Evolutionary conservation across 2,113 vertebrate species (phyloP), one percentile per base, ranked within the genome.

Genomic region (Plectropomus leopardus): DNA sequence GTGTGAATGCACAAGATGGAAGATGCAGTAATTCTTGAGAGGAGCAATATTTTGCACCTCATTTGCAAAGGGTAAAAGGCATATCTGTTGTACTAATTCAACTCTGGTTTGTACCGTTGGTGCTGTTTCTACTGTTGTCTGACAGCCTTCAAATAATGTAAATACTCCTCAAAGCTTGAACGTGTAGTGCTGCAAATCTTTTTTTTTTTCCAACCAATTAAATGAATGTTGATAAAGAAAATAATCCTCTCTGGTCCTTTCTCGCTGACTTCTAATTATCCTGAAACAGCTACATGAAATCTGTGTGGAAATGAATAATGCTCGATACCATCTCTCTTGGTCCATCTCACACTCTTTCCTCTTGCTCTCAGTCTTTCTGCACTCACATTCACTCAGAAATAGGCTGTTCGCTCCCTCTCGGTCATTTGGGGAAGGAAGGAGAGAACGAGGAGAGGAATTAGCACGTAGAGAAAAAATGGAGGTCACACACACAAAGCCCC

Each of bases 171-270:
- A 47, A 72, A 67, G 83, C 59, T 88, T 88, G 55, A 85, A 83
- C 86, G 60, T 86, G 80, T 90, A 91, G 88, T 76, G 72, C 81
- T 80, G 70, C 88, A 63, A 82, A 82, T 50, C 47, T 70, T 65
- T 67, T 69, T 58, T 80, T 83, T 76, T 80, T 83, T 76, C 53
- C 67, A 88, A 86, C 81, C 86, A 92, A 94, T 87, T 93, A 94
- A 94, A 94, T 32, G 57, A 90, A 86, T 36, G 59, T 78, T 85
- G 76, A 84, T 88, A 79, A 89, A 80, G 69, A 67, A 72, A 85
- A 81, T 69, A 79, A 80, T 70, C 72, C 48, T 86, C 45, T 64
- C 87, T 63, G 3, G 70, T 83, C 47, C 44, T 86, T 83, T 84
- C 50, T 51, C 1, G 9, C 30, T 48, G 48, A 71, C 73, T 91